Conservation (phyloP, 2,113 vertebrate species). For the Hystrix brachyura region DNA sequence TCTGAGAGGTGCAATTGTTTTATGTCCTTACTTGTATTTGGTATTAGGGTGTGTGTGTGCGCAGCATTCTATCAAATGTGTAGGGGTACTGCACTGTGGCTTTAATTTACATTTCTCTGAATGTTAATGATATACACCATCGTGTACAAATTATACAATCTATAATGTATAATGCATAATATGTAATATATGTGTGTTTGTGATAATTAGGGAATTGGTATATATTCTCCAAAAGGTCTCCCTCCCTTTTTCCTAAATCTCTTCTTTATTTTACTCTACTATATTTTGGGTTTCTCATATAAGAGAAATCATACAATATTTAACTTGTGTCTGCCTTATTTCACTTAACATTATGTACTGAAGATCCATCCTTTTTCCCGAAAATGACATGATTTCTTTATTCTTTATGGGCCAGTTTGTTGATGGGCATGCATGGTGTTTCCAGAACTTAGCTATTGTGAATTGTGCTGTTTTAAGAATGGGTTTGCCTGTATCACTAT, state of each 20-base stretch:
- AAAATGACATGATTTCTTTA: neutral
- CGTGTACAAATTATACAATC: neutral
- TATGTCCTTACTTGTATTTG: neutral
- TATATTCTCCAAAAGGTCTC: neutral
- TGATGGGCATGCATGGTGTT: neutral
- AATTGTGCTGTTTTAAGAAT: neutral
- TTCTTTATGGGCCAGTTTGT: neutral
- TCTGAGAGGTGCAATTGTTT: neutral
- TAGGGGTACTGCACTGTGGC: neutral
- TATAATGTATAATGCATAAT: neutral
- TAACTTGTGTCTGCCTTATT: neutral
- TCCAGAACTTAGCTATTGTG: neutral
- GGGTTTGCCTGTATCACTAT: neutral
- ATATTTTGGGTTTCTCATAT: neutral
- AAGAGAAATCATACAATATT: neutral
- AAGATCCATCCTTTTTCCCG: neutral
- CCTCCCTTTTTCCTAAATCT: neutral
- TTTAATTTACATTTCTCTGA: slow-evolving; percentile 40
- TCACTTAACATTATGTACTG: neutral
- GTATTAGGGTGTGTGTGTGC: neutral
- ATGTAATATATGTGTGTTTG: neutral
- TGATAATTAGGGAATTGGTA: neutral
- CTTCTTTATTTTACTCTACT: neutral
- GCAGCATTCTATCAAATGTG: neutral
- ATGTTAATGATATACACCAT: neutral